These are phyloP conservation scores for Antechinus flavipes DNA, from an alignment of 2,113 vertebrate species.

Conservation along the genomic window DNA sequence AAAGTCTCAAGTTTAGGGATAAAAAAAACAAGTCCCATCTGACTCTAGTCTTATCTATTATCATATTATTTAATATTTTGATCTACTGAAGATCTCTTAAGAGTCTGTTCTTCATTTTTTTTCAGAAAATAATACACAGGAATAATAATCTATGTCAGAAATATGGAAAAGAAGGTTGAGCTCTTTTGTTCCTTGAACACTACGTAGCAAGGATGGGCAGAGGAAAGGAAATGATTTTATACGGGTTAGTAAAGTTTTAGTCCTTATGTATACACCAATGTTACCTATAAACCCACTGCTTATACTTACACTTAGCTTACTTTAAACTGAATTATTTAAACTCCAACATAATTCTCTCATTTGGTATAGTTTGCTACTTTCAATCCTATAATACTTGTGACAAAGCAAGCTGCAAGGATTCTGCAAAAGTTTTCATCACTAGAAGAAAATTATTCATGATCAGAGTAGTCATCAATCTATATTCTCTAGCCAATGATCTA, in stretches of 20 bases:
- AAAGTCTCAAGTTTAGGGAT: background rate
- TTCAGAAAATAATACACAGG: slow-evolving; percentile 24
- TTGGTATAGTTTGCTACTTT: slow-evolving; percentile 14
- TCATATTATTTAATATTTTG: background rate
- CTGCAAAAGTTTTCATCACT: background rate
- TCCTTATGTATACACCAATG: background rate
- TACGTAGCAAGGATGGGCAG: background rate
- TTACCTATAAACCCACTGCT: background rate
- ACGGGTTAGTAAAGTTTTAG: background rate
- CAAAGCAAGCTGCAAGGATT: background rate
- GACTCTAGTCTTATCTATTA: background rate
- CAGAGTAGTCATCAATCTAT: background rate
- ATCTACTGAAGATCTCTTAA: background rate
- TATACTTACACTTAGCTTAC: background rate
- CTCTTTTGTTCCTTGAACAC: background rate
- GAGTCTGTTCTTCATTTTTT: background rate
- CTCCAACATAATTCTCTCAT: background rate
- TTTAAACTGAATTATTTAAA: background rate
- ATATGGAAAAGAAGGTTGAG: slow-evolving; percentile 6
- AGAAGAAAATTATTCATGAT: background rate
- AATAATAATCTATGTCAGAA: slow-evolving; percentile 29
- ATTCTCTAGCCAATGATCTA: slow-evolving; percentile 23
- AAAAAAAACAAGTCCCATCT: background rate
- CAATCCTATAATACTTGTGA: background rate
- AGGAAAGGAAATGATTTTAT: background rate